Evolutionary conservation across 1,140 invertebrate genomes (phyloP), one percentile per base, ranked within the genome.

Genomic region (Nixonia krombeini): DNA sequence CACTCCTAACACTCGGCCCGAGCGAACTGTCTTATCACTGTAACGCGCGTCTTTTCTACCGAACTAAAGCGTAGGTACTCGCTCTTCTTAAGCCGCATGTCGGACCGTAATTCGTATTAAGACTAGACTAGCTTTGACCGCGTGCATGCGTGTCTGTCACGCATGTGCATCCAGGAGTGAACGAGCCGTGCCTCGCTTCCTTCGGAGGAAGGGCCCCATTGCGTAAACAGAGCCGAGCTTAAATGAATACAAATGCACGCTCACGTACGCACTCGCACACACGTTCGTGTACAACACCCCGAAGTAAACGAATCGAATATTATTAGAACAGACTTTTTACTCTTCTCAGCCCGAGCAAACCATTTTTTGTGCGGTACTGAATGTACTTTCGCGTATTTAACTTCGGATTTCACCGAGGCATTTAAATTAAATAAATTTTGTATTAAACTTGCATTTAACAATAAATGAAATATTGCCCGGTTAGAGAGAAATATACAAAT

Each of bases 71-170:
- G 33, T 41, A 52, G 51, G 58, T 45, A 33, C n/a, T 26, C 38
- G 41, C 33, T 45, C 28, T 63, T 65, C 67, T 61, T 40, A 50
- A 37, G 17, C 17, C 17, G 17, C 17, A 16, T 9, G 12, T 37
- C 35, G 35, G 35, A 37, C 33, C 50, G 46, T 53, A 72, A 73
- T 78, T 75, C 56, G 41, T 69, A 64, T 66, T 72, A 56, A 68
- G 62, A 68, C 72, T 69, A 75, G 70, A 65, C 53, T 71, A 77
- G 64, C 66, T 58, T 64, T 50, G 64, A 49, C 63, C 66, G 69
- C 72, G 74, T 72, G 75, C 74, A 74, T 72, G 79, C 78, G 76
- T 81, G 75, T 79, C 79, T 76, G 75, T 79, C 75, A 78, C 75
- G 75, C 78, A 80, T 79, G 72, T 81, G 79, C 76, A 74, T 79